Conservation (phyloP, 2,113 vertebrate species). For the Trogon surrucura region DNA sequence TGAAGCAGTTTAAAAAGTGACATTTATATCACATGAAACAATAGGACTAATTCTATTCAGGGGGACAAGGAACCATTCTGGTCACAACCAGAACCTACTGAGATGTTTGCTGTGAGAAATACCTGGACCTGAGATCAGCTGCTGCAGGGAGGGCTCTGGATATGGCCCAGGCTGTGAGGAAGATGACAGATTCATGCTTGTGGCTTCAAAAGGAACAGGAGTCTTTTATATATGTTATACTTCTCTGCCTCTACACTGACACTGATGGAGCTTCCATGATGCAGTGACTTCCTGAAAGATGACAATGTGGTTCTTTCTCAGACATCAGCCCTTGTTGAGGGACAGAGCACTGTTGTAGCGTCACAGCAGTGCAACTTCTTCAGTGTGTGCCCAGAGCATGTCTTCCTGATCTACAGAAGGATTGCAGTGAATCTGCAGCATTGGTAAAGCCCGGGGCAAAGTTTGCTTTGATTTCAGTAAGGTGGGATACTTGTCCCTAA, state of each 20-base stretch:
- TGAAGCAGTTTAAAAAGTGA: not conserved
- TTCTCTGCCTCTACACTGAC: not conserved
- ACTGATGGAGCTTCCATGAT: not conserved
- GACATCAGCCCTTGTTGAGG: not conserved
- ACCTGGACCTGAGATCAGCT: not conserved
- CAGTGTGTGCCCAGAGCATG: fast-evolving
- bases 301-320: not conserved
- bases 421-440: not conserved
- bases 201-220: not conserved
- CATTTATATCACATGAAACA: not conserved
- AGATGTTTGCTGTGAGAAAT: not conserved
- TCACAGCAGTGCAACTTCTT: not conserved
- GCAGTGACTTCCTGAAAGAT: not conserved
- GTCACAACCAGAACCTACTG: not conserved
- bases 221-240: not conserved
- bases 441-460: not conserved
- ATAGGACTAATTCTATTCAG: not conserved
- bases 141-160: not conserved
- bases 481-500: not conserved
- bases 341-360: fast-evolving
- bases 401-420: not conserved
- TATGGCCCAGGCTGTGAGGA: not conserved
- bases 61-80: not conserved
- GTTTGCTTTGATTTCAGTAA: not conserved
- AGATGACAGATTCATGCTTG: not conserved